Percentiles rank a stretch among this genome's conserved stretches.
Evolutionary conservation across 2,113 vertebrate species (phyloP).

Genomic region (Glaucomys volans): DNA sequence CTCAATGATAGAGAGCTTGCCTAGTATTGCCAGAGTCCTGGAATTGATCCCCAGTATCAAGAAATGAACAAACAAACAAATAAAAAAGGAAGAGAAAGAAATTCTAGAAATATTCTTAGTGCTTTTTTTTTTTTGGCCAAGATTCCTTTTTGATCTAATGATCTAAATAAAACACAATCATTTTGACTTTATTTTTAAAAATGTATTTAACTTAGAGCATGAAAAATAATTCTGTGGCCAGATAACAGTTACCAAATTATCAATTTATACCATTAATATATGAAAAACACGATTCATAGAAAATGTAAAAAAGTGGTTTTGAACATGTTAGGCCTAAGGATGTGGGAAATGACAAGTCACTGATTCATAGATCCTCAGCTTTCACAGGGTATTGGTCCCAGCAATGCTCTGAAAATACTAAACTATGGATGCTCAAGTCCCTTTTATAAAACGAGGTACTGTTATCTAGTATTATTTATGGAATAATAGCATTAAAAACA

Average conservation of each 20-base stretch:
- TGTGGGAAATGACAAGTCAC: neutral
- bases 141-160: neutral
- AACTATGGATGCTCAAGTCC: neutral
- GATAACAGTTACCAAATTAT: neutral
- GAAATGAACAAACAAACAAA: too few relatives aligned
- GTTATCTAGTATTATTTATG: neutral
- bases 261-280: neutral
- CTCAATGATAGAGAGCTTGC: too few relatives aligned
- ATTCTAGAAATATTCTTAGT: neutral
- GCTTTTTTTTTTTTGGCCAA: neutral
- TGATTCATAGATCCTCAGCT: neutral
- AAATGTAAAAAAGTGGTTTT: neutral
- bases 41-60: too few relatives aligned
- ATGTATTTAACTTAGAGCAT: neutral
- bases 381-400: neutral
- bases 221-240: neutral
- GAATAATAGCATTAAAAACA: neutral
- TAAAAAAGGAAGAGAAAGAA: too few relatives aligned
- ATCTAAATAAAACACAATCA: neutral
- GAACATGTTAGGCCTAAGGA: neutral
- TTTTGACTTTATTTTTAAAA: neutral
- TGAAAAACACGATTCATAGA: neutral
- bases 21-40: too few relatives aligned
- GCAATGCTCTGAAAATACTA: neutral
- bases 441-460: neutral